Percentiles rank a stretch among this genome's conserved stretches.
These are phyloP conservation scores for Polydrusus tereticollis DNA, from an alignment of 2,888 invertebrate species.

Conservation along the genomic window DNA sequence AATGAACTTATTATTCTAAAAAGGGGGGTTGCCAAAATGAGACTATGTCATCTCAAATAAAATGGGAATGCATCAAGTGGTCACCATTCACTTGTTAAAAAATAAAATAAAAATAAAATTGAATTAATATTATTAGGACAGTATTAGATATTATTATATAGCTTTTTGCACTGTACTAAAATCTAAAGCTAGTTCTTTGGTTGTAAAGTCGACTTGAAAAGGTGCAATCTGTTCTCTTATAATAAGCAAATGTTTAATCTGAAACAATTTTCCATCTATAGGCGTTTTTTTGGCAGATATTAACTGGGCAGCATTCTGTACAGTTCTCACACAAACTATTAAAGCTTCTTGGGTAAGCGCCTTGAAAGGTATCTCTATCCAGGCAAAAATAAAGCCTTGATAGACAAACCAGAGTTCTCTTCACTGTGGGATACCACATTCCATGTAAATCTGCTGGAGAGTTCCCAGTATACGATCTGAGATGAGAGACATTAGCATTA, in stretches of 20 bases:
- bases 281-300: slow-evolving; percentile 80
- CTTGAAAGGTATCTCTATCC: slow-evolving; percentile 96
- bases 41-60: no score
- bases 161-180: slow-evolving; percentile 93
- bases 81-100: no score
- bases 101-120: no score
- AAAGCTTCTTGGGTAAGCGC: slow-evolving; percentile 95
- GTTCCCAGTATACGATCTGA: slow-evolving; percentile 68
- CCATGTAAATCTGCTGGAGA: slow-evolving; percentile 90
- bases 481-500: slow-evolving; percentile 65
- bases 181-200: slow-evolving; percentile 94
- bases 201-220: slow-evolving; percentile 90
- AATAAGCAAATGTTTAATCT: slow-evolving; percentile 97
- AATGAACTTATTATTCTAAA: no score
- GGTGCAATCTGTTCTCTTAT: slow-evolving; percentile 98
- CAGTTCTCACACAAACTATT: slow-evolving; percentile 90
- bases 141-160: no score
- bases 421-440: slow-evolving; percentile 99
- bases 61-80: no score
- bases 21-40: no score
- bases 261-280: slow-evolving; percentile 97
- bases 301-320: slow-evolving; percentile 83
- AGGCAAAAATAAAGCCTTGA: slow-evolving; percentile 94
- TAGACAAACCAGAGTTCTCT: slow-evolving; percentile 93
- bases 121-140: no score